Evolutionary conservation across 2,888 invertebrate genomes (phyloP), one percentile per base, ranked within the genome.

Genomic region (Agrochola lota): DNA sequence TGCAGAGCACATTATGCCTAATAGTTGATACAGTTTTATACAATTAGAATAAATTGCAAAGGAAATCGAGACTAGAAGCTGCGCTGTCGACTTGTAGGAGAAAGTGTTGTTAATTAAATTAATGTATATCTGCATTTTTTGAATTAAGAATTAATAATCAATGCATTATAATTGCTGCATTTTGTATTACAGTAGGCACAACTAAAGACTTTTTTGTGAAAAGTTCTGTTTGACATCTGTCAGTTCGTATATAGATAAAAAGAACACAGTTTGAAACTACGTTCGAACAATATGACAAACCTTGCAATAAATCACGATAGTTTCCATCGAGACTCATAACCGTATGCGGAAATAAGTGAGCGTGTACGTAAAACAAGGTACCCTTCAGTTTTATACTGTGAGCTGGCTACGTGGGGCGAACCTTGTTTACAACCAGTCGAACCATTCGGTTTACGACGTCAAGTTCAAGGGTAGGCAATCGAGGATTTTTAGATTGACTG

Each of bases 361-460:
- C 84, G 81, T 83, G 83, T 79, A 69, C 76, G 78, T 81, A 52
- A 80, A 77, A 87, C 71, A 78, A 75, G 75, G 77, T 80, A 79
- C 78, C 83, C 85, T 87, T 88, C 80, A 78, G 78, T 80, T 86
- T 89, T 89, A 87, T 87, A 79, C 84, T 77, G 60, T 64, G 80
- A 77, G 64, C 59, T 63, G 66, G 71, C 80, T 74, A 78, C 80
- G 72, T 80, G 69, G 74, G 69, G 76, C 70, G 77, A 77, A 67
- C 83, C 81, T 82, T 88, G 87, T 88, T 88, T 89, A 89, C 88
- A 84, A 84, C 83, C 71, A 83, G 74, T 75, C 83, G 76, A 83
- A 76, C 80, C n/a, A 43, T 62, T 74, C 52, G 35, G 30, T 85
- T 87, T 88, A 84, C 78, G 81, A 87, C 72, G 57, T 64, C 72